These are phyloP conservation scores for Stenodema calcarata DNA, from an alignment of 2,888 invertebrate species.

Conservation along the genomic window DNA sequence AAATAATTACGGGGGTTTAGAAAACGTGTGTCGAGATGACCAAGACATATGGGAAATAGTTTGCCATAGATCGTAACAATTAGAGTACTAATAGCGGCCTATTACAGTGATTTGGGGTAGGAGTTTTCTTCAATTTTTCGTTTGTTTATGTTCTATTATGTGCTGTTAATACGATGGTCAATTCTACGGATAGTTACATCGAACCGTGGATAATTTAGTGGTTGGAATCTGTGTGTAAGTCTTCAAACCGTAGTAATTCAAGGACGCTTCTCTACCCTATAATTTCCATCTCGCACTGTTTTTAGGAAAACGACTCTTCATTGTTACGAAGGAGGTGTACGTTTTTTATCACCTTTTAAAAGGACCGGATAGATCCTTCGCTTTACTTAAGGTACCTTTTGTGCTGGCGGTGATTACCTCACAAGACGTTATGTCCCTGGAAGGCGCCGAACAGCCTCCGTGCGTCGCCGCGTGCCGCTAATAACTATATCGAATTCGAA, in stretches of 20 bases:
- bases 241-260: background rate
- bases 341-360: background rate
- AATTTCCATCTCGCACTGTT: background rate
- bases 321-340: background rate
- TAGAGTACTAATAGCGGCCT: too few relatives aligned
- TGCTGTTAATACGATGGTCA: too few relatives aligned
- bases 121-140: too few relatives aligned
- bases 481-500: background rate
- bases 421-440: background rate
- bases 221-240: background rate
- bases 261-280: background rate
- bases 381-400: background rate
- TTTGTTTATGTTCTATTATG: too few relatives aligned
- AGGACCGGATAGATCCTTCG: background rate
- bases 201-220: background rate
- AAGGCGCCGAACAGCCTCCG: background rate
- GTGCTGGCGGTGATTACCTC: background rate
- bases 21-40: too few relatives aligned
- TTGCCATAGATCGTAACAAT: too few relatives aligned
- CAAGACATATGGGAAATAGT: too few relatives aligned
- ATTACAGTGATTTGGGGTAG: too few relatives aligned
- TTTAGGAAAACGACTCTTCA: background rate
- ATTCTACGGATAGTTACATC: too few relatives aligned
- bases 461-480: background rate
- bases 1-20: too few relatives aligned